phyloP scores from a whole-genome alignment of 2,888 invertebrate genomes.

The Cryptophagus acutangulus region DNA sequence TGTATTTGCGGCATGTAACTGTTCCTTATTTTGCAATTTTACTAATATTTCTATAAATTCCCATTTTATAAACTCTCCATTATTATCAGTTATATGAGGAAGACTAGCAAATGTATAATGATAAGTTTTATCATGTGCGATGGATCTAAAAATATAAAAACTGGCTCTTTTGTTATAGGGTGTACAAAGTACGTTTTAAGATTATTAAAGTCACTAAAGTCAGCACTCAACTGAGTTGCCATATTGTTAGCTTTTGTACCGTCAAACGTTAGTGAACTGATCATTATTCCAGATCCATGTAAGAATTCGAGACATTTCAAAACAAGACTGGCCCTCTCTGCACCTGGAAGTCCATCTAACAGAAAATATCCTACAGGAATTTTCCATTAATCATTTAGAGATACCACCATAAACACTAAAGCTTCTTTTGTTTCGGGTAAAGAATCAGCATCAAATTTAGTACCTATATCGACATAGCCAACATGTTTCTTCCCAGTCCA shows the following conservation, averaged over 20 bases:
- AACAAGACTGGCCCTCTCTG: constrained; percentile 22
- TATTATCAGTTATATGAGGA: not conserved
- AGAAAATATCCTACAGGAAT: constrained; percentile 25
- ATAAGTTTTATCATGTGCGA: constrained; percentile 18
- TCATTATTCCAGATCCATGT: constrained; percentile 20
- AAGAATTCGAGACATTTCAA: constrained; percentile 20
- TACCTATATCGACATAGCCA: constrained; percentile 31
- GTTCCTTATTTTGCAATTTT: constrained; percentile 18
- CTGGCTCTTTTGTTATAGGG: constrained; percentile 12
- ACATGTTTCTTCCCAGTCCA: constrained; percentile 25
- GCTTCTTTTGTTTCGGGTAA: constrained; percentile 23
- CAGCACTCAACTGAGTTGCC: constrained; percentile 19
- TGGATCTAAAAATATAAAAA: constrained; percentile 14
- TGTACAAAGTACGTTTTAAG: constrained; percentile 21
- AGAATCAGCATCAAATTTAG: constrained; percentile 23
- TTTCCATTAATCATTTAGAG: constrained; percentile 24
- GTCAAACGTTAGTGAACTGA: constrained; percentile 25
- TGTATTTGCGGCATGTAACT: constrained; percentile 20
- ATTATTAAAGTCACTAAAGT: constrained; percentile 19
- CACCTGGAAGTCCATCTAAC: constrained; percentile 19
- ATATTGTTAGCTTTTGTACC: constrained; percentile 25
- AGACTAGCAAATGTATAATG: not conserved
- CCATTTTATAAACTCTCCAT: constrained; percentile 13
- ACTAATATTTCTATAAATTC: constrained; percentile 15
- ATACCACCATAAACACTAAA: constrained; percentile 23